Conservation (phyloP, 2,888 invertebrate genomes). For the Chelonus formosanus region DNA sequence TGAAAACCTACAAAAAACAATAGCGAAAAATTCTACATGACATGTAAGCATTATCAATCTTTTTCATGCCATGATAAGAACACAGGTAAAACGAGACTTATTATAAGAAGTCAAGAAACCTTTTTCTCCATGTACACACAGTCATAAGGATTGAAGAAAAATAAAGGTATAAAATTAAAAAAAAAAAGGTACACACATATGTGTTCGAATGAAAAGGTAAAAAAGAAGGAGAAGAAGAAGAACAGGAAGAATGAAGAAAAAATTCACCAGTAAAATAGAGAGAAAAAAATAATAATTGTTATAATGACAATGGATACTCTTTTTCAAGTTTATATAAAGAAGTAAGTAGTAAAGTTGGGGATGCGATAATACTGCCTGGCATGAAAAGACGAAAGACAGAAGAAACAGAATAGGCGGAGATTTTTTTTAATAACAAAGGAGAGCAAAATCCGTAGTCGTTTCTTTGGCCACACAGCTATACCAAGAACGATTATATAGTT, state of each 20-base stretch:
- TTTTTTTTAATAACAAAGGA: slow-evolving; percentile 37
- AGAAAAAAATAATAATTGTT: slow-evolving; percentile 6
- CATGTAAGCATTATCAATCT: too few relatives aligned
- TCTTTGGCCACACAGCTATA: slow-evolving; percentile 3
- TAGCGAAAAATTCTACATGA: too few relatives aligned
- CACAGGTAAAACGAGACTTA: too few relatives aligned
- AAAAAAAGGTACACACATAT: neutral
- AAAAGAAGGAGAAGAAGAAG: neutral
- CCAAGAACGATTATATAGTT: neutral
- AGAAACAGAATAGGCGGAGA: slow-evolving; percentile 9
- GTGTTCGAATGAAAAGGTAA: neutral
- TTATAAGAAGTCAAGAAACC: too few relatives aligned
- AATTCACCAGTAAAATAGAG: slow-evolving; percentile 2
- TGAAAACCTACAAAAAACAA: too few relatives aligned
- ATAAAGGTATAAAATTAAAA: neutral
- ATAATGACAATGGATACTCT: slow-evolving; percentile 13
- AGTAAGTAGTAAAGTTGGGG: slow-evolving; percentile 7
- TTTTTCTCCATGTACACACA: too few relatives aligned
- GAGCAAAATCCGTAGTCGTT: slow-evolving; percentile 28
- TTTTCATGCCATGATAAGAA: too few relatives aligned
- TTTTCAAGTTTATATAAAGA: slow-evolving; percentile 16
- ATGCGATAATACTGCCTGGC: slow-evolving; percentile 18
- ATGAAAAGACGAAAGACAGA: slow-evolving; percentile 23
- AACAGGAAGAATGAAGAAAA: neutral
- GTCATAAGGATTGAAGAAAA: too few relatives aligned